These are phyloP conservation scores for Neosilurus hyrtlii DNA, from an alignment of 2,797 vertebrate species.

Conservation along the genomic window DNA sequence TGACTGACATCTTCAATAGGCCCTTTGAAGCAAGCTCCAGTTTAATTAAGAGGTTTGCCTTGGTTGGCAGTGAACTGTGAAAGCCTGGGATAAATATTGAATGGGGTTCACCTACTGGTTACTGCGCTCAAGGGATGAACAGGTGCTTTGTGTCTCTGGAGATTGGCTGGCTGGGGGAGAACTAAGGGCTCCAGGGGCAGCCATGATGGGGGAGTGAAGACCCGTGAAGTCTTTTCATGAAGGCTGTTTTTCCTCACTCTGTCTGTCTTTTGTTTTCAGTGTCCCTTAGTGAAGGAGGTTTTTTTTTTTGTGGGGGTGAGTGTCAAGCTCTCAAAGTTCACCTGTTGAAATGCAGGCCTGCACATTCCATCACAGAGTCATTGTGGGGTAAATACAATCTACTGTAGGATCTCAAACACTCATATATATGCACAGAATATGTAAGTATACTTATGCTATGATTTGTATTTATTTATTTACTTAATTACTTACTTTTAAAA, in stretches of 20 bases:
- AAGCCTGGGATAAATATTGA: conserved; percentile 99
- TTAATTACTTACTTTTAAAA: too few relatives aligned
- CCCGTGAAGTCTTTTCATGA: conserved; percentile 68
- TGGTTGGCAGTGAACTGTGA: conserved; percentile 98
- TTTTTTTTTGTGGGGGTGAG: conserved; percentile 53
- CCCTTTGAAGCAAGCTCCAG: conserved; percentile 99
- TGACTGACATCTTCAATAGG: conserved; percentile 98
- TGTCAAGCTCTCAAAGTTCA: conserved; percentile 59
- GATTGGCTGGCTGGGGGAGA: conserved; percentile 60
- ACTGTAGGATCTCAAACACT: conserved; percentile 53
- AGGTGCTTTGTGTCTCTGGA: conserved; percentile 85
- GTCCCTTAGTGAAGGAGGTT: conserved; percentile 8
- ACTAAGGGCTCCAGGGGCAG: conserved; percentile 66
- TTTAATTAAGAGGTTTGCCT: conserved; percentile 99
- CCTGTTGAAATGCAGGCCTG: conserved; percentile 54
- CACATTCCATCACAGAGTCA: conserved; percentile 48
- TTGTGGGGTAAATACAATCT: conserved; percentile 49
- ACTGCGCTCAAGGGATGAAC: conserved; percentile 89
- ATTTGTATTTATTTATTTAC: too few relatives aligned
- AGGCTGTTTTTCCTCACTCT: conserved; percentile 62
- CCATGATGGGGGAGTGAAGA: conserved; percentile 54
- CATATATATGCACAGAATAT: too few relatives aligned
- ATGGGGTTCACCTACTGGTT: conserved; percentile 99
- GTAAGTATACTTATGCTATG: too few relatives aligned
- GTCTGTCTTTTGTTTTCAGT: conserved; percentile 36